Evolutionary conservation across 2,888 invertebrate genomes (phyloP).

Genomic region (Camptogramma bilineatum): DNA sequence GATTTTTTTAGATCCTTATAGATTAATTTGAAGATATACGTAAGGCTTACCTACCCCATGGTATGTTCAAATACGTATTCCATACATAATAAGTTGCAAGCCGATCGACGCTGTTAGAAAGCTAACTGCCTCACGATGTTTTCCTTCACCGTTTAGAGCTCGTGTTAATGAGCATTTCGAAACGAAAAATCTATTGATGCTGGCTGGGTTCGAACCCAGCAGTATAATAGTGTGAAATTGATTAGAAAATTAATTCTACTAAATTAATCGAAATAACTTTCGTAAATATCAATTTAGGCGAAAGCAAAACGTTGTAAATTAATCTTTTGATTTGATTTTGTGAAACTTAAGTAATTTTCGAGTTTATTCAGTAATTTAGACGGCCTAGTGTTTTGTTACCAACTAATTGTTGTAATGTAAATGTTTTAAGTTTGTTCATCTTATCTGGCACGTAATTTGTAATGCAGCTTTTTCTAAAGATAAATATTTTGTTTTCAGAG

Average conservation of each 20-base stretch:
- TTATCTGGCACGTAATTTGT: conserved; percentile 18
- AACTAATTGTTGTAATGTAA: conserved; percentile 13
- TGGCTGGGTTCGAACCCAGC: too few species aligned
- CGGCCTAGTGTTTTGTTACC: conserved; percentile 19
- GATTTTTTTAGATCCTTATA: too few species aligned
- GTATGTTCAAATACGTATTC: too few species aligned
- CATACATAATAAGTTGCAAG: too few species aligned
- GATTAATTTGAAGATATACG: too few species aligned
- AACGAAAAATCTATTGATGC: too few species aligned
- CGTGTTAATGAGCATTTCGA: too few species aligned
- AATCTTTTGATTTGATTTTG: conserved; percentile 27
- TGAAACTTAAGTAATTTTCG: conserved; percentile 24
- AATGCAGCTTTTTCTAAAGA: background rate
- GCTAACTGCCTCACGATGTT: too few species aligned
- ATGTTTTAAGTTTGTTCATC: conserved; percentile 13
- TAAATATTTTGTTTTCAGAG: background rate
- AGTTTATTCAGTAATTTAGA: conserved; percentile 18
- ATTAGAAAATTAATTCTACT: background rate
- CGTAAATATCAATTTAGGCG: conserved; percentile 11
- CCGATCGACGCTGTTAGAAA: too few species aligned
- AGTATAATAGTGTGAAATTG: background rate
- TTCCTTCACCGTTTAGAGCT: too few species aligned
- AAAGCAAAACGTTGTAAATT: conserved; percentile 18
- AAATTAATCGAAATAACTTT: conserved; percentile 3
- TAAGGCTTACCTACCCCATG: too few species aligned